Conservation (phyloP, 2,113 vertebrate species). For the Picathartes gymnocephalus region DNA sequence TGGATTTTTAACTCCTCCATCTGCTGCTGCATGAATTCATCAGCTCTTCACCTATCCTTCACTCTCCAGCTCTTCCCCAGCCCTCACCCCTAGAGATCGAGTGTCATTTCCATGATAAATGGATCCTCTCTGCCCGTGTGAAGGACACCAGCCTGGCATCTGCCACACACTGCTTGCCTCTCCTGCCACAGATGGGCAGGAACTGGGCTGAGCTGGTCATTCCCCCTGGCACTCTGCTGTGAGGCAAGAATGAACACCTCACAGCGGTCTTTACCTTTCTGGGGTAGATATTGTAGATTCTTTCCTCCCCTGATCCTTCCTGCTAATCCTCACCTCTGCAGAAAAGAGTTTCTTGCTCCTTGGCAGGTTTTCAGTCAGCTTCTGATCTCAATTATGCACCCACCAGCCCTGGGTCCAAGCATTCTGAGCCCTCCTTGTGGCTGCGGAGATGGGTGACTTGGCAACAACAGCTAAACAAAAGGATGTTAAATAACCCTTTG, state of each 20-base stretch:
- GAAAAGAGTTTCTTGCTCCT: not conserved
- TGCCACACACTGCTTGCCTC: not conserved
- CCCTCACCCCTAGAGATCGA: not conserved
- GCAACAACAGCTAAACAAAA: not conserved
- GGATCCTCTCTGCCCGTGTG: not conserved
- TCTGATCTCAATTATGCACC: not conserved
- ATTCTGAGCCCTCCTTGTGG: not conserved
- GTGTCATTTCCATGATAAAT: not conserved
- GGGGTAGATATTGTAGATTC: not conserved
- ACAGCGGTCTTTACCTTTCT: not conserved
- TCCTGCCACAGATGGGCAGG: not conserved
- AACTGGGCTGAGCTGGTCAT: not conserved
- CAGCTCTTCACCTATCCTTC: not conserved
- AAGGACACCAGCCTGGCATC: not conserved
- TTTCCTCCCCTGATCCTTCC: not conserved
- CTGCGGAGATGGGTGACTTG: not conserved
- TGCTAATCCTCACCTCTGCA: not conserved
- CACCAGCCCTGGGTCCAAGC: not conserved
- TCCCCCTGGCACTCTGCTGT: not conserved
- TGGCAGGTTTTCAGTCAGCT: not conserved
- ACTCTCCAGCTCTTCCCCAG: not conserved
- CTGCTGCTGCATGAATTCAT: not conserved
- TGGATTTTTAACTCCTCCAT: not conserved
- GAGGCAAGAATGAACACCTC: not conserved
- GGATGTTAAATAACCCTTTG: not conserved